A percentile compares a stretch with the other conserved stretches of the same genome.
Conservation (phyloP, 1,140 invertebrate genomes). For the Drosophila sp. region DNA sequence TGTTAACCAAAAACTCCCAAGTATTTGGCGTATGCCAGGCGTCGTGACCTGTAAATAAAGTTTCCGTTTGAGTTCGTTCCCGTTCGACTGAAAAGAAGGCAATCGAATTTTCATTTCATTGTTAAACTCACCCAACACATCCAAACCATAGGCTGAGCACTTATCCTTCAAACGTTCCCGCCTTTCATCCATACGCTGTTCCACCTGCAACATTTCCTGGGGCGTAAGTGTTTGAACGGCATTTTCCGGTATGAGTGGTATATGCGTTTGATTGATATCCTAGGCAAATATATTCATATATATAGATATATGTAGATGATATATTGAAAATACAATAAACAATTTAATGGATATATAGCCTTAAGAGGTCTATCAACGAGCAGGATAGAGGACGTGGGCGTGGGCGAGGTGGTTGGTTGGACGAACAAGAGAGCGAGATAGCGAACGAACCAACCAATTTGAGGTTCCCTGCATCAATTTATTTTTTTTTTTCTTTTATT, state of each 20-base stretch:
- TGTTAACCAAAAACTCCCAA: conserved; percentile 93
- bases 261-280: conserved; percentile 80
- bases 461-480: conserved; percentile 43
- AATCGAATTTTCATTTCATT: not conserved
- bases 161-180: conserved; percentile 84
- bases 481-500: conserved; percentile 39
- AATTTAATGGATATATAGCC: conserved; percentile 6
- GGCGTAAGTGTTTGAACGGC: conserved; percentile 73
- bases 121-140: conserved; percentile 79
- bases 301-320: conserved; percentile 23
- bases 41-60: conserved; percentile 85
- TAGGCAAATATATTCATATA: conserved; percentile 41
- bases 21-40: conserved; percentile 89
- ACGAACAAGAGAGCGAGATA: not conserved
- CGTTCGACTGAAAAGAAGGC: conserved; percentile 9
- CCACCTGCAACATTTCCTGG: conserved; percentile 83
- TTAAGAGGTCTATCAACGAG: not conserved
- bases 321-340: conserved; percentile 8
- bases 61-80: not conserved
- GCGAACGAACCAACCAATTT: conserved; percentile 26
- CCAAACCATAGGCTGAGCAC: conserved; percentile 84
- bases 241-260: conserved; percentile 77
- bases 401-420: not conserved
- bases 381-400: conserved; percentile 13
- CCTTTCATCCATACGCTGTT: conserved; percentile 83